phyloP scores from a whole-genome alignment of 1,140 invertebrate species.

The Anastrepha obliqua region DNA sequence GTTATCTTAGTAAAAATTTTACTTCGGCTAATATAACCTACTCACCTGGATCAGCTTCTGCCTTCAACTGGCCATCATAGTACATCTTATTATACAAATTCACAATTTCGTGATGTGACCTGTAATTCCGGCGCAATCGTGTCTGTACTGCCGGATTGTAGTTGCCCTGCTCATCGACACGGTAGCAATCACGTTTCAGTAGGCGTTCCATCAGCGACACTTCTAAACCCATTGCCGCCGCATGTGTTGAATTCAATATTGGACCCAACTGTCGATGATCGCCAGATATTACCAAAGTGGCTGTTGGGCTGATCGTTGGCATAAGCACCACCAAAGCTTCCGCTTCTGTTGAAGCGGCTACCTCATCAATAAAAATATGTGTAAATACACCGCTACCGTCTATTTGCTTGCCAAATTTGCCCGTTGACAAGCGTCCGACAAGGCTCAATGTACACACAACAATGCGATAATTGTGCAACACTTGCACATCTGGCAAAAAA shows the following conservation, averaged over 20 bases:
- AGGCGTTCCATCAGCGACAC: conserved; percentile 79
- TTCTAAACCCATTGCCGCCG: conserved; percentile 75
- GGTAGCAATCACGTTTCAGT: conserved; percentile 75
- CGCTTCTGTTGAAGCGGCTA: conserved; percentile 87
- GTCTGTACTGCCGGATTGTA: conserved; percentile 80
- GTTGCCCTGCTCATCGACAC: conserved; percentile 74
- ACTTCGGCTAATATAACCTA: not conserved
- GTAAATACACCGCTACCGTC: conserved; percentile 76
- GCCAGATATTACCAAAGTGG: conserved; percentile 84
- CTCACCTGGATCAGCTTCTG: conserved; percentile 60
- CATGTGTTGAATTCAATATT: conserved; percentile 78
- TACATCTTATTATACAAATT: conserved; percentile 80
- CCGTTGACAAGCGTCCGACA: conserved; percentile 80
- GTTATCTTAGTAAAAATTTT: too few relatives aligned
- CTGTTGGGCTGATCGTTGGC: conserved; percentile 69
- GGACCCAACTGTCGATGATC: conserved; percentile 91
- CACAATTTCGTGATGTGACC: conserved; percentile 80
- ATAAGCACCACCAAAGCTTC: conserved; percentile 83
- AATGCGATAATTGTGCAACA: conserved; percentile 68
- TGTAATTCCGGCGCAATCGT: conserved; percentile 81
- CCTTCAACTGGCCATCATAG: conserved; percentile 78
- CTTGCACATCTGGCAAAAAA: conserved; percentile 67
- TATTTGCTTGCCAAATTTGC: conserved; percentile 78
- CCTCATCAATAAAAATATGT: conserved; percentile 91
- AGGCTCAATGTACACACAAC: conserved; percentile 66